Evolutionary conservation across 2,113 vertebrate genomes (phyloP).

Genomic region (Apeltes quadracus): DNA sequence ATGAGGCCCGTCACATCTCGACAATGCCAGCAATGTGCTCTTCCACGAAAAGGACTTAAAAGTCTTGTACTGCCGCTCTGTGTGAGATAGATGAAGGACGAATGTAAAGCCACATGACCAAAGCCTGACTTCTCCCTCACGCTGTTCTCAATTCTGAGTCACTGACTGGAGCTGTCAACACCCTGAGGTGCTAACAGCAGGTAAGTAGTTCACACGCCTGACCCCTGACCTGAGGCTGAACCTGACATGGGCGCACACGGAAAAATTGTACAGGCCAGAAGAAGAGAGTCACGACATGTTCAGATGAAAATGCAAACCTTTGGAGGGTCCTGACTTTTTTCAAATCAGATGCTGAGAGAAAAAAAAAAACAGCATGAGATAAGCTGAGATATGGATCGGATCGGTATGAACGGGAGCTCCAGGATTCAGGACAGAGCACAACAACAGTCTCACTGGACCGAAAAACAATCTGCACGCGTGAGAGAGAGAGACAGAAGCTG

Average conservation of each 20-base stretch:
- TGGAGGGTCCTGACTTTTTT: not conserved
- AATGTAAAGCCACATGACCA: conserved; percentile 45
- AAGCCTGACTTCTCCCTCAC: conserved; percentile 42
- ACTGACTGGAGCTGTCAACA: conserved; percentile 66
- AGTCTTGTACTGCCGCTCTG: conserved; percentile 34
- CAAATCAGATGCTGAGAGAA: conserved; percentile 13
- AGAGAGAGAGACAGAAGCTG: conserved; percentile 20
- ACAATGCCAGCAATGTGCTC: conserved; percentile 67
- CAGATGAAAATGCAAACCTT: conserved; percentile 13
- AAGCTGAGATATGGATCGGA: conserved; percentile 6
- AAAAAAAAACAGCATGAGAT: conserved; percentile 10
- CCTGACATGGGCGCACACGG: conserved; percentile 23
- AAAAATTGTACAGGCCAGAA: conserved; percentile 20
- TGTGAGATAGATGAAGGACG: conserved; percentile 15
- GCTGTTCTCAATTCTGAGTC: conserved; percentile 35
- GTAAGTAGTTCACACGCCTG: conserved; percentile 68
- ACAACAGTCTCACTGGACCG: not conserved
- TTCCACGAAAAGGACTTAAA: conserved; percentile 39
- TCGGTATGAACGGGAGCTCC: not conserved
- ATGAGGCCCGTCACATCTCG: conserved; percentile 45
- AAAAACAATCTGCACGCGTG: not conserved
- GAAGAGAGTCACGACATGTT: not conserved
- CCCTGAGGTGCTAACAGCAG: conserved; percentile 70
- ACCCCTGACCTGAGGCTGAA: conserved; percentile 59
- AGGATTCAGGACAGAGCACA: conserved; percentile 10